Conservation (phyloP, 2,888 invertebrate genomes). For the Cosmorhoe ocellata region DNA sequence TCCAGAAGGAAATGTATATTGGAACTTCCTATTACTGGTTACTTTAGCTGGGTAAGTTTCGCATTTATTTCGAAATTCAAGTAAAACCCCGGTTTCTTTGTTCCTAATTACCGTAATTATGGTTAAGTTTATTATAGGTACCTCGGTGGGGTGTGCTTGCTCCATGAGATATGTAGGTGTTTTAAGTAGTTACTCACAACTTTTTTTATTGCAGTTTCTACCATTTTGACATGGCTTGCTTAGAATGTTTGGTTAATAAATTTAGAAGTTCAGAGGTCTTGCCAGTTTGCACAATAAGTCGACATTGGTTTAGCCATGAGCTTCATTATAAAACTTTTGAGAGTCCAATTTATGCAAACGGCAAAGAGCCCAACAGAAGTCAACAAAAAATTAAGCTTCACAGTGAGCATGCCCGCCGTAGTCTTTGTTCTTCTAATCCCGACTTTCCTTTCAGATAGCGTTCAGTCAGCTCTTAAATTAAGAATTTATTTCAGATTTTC, state of each 20-base stretch:
- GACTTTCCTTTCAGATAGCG: slow-evolving; percentile 74
- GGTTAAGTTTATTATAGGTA: slow-evolving; percentile 13
- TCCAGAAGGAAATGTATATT: slow-evolving; percentile 28
- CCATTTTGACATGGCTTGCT: neutral
- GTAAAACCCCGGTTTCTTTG: slow-evolving; percentile 24
- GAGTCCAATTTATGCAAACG: slow-evolving; percentile 54
- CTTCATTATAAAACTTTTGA: slow-evolving; percentile 46
- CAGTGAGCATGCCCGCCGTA: slow-evolving; percentile 55
- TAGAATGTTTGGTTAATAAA: slow-evolving; percentile 7
- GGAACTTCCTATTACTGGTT: slow-evolving; percentile 31
- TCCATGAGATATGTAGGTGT: slow-evolving; percentile 9
- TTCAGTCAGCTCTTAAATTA: slow-evolving; percentile 78
- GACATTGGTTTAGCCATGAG: slow-evolving; percentile 34
- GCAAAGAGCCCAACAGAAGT: slow-evolving; percentile 62
- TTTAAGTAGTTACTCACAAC: slow-evolving; percentile 1
- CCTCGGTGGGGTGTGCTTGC: slow-evolving; percentile 7
- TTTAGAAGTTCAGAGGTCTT: slow-evolving; percentile 24
- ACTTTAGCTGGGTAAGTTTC: slow-evolving; percentile 23
- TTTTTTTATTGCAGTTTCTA: slow-evolving; percentile 5
- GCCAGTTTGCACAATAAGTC: slow-evolving; percentile 32
- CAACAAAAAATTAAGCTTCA: slow-evolving; percentile 64
- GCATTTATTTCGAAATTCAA: slow-evolving; percentile 29
- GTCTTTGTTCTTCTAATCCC: slow-evolving; percentile 75
- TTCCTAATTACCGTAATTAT: slow-evolving; percentile 22
- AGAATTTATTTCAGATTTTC: slow-evolving; percentile 79